Base-by-base conservation (phyloP, 1,140 invertebrate genomes). In the Schlechtendalia chinensis region DNA sequence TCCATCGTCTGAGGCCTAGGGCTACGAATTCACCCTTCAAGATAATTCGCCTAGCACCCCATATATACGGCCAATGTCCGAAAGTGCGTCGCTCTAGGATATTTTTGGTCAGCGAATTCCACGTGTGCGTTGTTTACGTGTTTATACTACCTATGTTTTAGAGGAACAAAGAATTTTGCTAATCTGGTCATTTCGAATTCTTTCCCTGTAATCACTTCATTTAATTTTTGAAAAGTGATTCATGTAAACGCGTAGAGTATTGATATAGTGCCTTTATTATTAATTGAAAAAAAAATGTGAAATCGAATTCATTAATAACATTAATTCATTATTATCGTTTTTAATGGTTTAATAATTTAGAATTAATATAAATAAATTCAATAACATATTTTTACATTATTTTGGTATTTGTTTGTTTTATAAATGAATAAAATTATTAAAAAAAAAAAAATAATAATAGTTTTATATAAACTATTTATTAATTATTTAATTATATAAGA, bases 11-110 rank as follows among this genome's bases (percentile, higher is more conserved):
- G n/a, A n/a, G 67, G 22, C 47, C n/a, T 39, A 69, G 45, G 22
- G 39, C 67, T 16, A 50, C 39, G 47, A 69, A 69, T 69, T 39
- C n/a, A 69, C 45, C 67, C 67, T 50, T 69, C 67, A 24, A 47
- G 67, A 27, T 69, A 69, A 69, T 69, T 50, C 67, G 45, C 45
- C 45, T 69, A 50, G 45, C 39, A 69, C 45, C 14, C 45, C 16
- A 50, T 12, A 12, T 12, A 50, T 10, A 50, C 8, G 47, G 47
- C 12, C 39, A 24, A 69, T 50, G 67, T 69, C 65, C 39, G 65
- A 69, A 69, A 50, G 17, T 6, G 67, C 39, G 14, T 69, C 10
- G 22, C 32, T 69, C 22, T 47, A 22, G 45, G 45, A 69, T 39
- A 69, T 22, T 47, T 69, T 69, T 27, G 45, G 67, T 27, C n/a